Percentiles rank a stretch among this genome's conserved stretches.
phyloP scores from a whole-genome alignment of 2,113 vertebrate genomes.

The Dasyprocta punctata region DNA sequence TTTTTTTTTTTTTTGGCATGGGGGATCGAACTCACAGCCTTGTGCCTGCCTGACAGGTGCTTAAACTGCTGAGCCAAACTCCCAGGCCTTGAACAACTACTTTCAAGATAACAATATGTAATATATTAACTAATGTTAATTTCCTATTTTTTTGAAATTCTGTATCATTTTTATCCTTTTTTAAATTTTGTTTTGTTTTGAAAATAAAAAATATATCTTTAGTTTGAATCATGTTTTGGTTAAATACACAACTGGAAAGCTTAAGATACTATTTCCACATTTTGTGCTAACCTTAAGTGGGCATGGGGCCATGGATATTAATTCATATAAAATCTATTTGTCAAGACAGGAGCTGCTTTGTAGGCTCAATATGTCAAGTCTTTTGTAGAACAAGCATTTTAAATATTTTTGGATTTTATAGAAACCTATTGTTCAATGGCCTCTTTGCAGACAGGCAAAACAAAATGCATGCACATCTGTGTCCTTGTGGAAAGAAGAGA shows the following conservation, averaged over 20 bases:
- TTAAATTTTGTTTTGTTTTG: too few species aligned
- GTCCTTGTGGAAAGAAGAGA: background rate
- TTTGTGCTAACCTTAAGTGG: slow-evolving; percentile 8
- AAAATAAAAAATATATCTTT: background rate
- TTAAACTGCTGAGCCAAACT: too few species aligned
- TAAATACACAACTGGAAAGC: background rate
- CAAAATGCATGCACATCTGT: background rate
- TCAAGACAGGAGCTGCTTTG: background rate
- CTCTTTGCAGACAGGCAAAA: slow-evolving; percentile 31
- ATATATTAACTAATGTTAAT: too few species aligned
- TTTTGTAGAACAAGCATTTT: slow-evolving; percentile 25
- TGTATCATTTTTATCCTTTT: too few species aligned
- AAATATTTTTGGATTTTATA: slow-evolving; percentile 5
- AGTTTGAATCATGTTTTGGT: background rate
- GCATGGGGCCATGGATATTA: background rate
- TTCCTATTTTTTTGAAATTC: too few species aligned
- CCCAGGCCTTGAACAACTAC: too few species aligned
- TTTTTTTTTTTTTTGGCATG: too few species aligned
- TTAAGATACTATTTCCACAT: slow-evolving; percentile 23
- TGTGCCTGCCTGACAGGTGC: too few species aligned
- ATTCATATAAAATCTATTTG: slow-evolving; percentile 25
- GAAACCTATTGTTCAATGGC: background rate
- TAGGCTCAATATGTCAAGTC: background rate
- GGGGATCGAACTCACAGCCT: too few species aligned
- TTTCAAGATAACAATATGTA: too few species aligned